A percentile compares a stretch with the other conserved stretches of the same genome.
Evolutionary conservation across 2,113 vertebrate genomes (phyloP).

Genomic region (Phycodurus eques): DNA sequence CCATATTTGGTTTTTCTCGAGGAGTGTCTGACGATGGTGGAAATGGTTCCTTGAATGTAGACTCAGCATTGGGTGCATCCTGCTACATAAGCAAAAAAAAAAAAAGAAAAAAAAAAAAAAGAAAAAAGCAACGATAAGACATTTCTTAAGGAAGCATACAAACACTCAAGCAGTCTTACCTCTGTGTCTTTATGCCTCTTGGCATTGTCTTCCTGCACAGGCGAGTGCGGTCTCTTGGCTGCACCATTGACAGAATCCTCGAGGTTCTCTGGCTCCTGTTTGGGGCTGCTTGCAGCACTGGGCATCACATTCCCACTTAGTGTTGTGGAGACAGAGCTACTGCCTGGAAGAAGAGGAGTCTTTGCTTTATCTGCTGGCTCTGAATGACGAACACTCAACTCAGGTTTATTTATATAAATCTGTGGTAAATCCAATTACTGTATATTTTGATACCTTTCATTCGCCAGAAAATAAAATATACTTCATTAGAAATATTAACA

Average conservation of each 20-base stretch:
- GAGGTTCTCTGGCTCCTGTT: constrained; percentile 72
- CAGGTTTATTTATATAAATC: background rate
- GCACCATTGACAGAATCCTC: constrained; percentile 56
- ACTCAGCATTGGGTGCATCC: constrained; percentile 62
- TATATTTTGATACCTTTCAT: background rate
- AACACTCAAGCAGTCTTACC: constrained; percentile 12
- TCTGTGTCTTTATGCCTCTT: constrained; percentile 77
- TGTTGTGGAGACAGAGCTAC: constrained; percentile 69
- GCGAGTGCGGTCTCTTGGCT: constrained; percentile 77
- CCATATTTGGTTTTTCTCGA: constrained; percentile 60
- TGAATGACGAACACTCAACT: background rate
- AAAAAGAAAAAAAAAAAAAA: no score
- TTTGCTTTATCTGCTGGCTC: constrained; percentile 51
- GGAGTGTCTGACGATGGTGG: constrained; percentile 65
- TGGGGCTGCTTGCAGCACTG: constrained; percentile 63
- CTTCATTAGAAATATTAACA: constrained; percentile 10
- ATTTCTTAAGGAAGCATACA: background rate
- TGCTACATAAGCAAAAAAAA: constrained; percentile 18
- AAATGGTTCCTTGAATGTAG: constrained; percentile 74
- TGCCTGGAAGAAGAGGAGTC: constrained; percentile 51
- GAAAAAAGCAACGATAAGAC: background rate
- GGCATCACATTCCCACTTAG: constrained; percentile 67
- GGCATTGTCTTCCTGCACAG: constrained; percentile 69
- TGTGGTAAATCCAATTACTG: background rate
- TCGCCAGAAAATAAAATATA: background rate